phyloP scores from a whole-genome alignment of 35 echinoderm and acorn worm species.

The Anneissia japonica region DNA sequence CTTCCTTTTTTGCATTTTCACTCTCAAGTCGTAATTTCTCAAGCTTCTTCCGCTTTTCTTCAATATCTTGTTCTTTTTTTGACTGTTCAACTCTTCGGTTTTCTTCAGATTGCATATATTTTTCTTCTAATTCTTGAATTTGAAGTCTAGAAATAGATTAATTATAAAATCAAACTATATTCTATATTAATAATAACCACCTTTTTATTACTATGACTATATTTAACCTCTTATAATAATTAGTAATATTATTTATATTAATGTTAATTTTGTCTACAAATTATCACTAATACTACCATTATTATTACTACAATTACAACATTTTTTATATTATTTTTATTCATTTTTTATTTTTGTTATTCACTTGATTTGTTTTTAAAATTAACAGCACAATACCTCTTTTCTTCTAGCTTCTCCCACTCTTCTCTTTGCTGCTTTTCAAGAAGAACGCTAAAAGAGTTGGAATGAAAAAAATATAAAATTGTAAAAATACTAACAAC shows the following conservation, averaged over 20 bases:
- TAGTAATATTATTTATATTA: no score
- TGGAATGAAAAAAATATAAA: background rate
- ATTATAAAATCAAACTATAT: background rate
- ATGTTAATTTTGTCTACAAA: no score
- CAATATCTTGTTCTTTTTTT: conserved; percentile 31
- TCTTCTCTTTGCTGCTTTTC: conserved; percentile 55
- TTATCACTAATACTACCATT: no score
- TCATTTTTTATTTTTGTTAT: no score
- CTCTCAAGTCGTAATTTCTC: conserved; percentile 36
- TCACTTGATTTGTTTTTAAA: no score
- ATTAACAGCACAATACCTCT: conserved; percentile 33
- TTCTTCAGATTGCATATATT: conserved; percentile 10
- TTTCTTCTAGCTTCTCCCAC: conserved; percentile 46
- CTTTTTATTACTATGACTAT: background rate
- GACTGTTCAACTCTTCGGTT: conserved; percentile 20
- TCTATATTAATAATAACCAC: no score
- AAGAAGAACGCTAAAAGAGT: conserved; percentile 35
- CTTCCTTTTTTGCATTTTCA: conserved; percentile 40
- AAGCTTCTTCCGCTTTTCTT: conserved; percentile 32
- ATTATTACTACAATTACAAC: no score
- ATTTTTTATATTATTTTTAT: no score
- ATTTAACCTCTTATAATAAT: no score
- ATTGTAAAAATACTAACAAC: no score
- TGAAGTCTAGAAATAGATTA: conserved; percentile 40
- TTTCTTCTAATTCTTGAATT: conserved; percentile 61